Percentiles rank a stretch among this genome's conserved stretches.
phyloP scores from a whole-genome alignment of 2,797 vertebrate genomes.

The Darevskia nairensis region DNA sequence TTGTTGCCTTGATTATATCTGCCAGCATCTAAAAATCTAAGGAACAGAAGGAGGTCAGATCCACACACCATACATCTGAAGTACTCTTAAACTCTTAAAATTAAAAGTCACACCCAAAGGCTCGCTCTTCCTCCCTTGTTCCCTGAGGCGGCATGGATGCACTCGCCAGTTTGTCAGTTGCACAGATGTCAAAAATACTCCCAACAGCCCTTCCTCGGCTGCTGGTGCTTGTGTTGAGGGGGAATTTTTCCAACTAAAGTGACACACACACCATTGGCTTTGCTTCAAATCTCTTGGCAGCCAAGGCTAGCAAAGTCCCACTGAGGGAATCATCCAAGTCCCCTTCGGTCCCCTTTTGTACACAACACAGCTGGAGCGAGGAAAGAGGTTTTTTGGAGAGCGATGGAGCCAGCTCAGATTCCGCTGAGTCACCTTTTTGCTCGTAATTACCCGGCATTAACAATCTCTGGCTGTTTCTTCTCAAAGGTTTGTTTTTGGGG shows the following conservation, averaged over 20 bases:
- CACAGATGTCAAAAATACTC: background rate
- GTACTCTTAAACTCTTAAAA: no score
- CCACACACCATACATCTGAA: no score
- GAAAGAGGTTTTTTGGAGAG: background rate
- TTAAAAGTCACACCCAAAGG: no score
- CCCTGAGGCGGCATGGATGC: no score
- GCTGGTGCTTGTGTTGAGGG: background rate
- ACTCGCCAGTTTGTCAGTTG: no score
- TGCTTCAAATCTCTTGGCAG: background rate
- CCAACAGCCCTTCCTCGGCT: background rate
- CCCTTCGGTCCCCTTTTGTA: background rate
- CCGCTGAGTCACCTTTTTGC: background rate
- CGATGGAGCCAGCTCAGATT: background rate
- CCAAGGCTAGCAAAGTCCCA: background rate
- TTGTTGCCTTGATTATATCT: no score
- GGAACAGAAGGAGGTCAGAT: no score
- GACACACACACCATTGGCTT: background rate
- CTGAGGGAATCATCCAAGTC: background rate
- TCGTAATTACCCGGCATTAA: background rate
- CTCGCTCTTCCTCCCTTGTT: no score
- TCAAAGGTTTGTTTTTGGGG: no score
- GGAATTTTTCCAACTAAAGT: background rate
- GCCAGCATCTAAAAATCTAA: no score
- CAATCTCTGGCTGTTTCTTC: background rate
- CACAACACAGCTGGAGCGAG: background rate